A percentile compares a stretch with the other conserved stretches of the same genome.
Conservation (phyloP, 2,888 invertebrate genomes). For the Drosophila pegasa region DNA sequence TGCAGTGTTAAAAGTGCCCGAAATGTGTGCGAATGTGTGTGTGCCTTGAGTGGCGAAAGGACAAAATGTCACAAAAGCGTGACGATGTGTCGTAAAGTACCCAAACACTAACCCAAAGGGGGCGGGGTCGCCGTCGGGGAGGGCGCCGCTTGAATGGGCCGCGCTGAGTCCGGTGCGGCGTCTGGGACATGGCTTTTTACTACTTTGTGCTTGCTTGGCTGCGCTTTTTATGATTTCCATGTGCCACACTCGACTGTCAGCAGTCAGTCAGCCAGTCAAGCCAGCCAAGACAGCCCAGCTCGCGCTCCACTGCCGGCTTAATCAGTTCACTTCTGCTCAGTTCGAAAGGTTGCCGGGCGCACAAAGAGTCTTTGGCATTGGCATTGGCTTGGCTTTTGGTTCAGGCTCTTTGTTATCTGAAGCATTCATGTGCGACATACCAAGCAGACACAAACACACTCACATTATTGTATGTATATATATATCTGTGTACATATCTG, state of each 20-base stretch:
- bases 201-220: constrained; percentile 50
- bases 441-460: constrained; percentile 33
- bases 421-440: constrained; percentile 72
- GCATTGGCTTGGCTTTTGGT: constrained; percentile 28
- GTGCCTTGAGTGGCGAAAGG: constrained; percentile 69
- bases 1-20: constrained; percentile 52
- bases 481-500: constrained; percentile 10
- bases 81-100: constrained; percentile 82
- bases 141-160: constrained; percentile 28
- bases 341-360: constrained; percentile 62
- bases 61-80: constrained; percentile 82
- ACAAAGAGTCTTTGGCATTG: constrained; percentile 43
- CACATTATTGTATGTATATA: neutral
- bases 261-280: constrained; percentile 67
- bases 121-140: neutral
- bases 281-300: constrained; percentile 56
- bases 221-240: constrained; percentile 65
- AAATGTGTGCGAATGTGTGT: constrained; percentile 36
- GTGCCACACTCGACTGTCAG: constrained; percentile 54
- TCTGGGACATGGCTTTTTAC: constrained; percentile 56
- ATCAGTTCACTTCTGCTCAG: constrained; percentile 70
- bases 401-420: constrained; percentile 51
- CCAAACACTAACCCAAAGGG: constrained; percentile 61
- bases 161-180: constrained; percentile 21
- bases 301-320: constrained; percentile 66